Evolutionary conservation across 1,140 invertebrate genomes (phyloP), one percentile per base, ranked within the genome.

Genomic region (Trichonephila clavipes): DNA sequence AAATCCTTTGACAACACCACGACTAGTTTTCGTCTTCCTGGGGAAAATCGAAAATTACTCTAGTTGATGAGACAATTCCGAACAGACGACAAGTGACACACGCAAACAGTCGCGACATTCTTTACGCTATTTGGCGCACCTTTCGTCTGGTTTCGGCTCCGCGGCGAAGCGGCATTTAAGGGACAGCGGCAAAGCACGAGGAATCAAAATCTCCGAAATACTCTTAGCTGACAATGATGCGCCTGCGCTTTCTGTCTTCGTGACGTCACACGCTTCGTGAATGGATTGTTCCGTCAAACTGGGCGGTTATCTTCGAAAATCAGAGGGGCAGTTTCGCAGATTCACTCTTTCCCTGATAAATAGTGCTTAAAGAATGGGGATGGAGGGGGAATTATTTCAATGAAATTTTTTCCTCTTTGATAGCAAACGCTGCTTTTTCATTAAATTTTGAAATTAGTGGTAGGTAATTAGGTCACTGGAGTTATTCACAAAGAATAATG

Each of bases 221-320:
- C 21, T 24, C 58, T 61, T 14, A 12, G 51, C 51, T 61, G 83
- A 85, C 83, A 59, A n/a, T 21, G 83, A 85, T 14, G 83, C 51
- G 40, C 83, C n/a, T 61, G 83, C 83, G 83, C 83, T 85, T 85
- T 85, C 7, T 21, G 6, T 14, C 72, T 77, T 40, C 21, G 44
- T 85, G 83, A 85, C 83, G 83, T 85, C 83, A 85, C 51, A 61
- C 21, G 83, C n/a, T 19, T 61, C 83, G 83, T 85, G 83, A 85
- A 85, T 85, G 83, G 83, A 85, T 85, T 85, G 83, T 85, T 58
- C 83, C 51, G 83, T 21, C 72, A 28, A 51, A 85, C 83, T 59
- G 40, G 83, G 58, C 83, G 83, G 58, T 58, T 85, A 28, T 85
- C 83, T 85, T 85, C 59, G 83, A 85, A 59, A 85, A 59, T 85